Evolutionary conservation across 2,113 vertebrate species (phyloP), one percentile per base, ranked within the genome.

Genomic region (Nyctibius bracteatus): DNA sequence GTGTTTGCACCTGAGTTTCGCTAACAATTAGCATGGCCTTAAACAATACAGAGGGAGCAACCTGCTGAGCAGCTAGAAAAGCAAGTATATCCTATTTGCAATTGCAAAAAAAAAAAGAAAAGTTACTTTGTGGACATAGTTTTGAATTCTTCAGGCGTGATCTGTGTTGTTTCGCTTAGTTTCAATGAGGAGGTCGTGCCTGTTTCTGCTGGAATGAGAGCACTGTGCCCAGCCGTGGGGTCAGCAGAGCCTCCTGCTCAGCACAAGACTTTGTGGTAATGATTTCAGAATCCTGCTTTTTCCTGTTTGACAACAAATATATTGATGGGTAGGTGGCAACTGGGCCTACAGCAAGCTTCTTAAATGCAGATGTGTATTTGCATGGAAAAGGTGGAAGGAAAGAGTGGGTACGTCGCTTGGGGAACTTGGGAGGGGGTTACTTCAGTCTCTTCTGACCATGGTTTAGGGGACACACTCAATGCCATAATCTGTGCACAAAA

Each of bases 221-320:
- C 3, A 1, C 24, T 20, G 21, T 25, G 23, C 21, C 5, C 1
- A 2, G 22, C 1, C 1, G 8, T 22, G 61, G 25, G 51, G 17
- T 83, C 35, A 44, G 35, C 41, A 67, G 35, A 71, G 24, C 63
- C 23, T 81, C 30, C 37, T 46, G 37, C 25, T 68, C 22, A 22
- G 73, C 30, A 8, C 13, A 22, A 11, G 22, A 11, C 15, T 57
- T 62, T 9, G 33, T 63, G 55, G 43, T 33, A 73, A 63, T 19
- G 30, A 49, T 61, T 72, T 43, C 58, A 61, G 46, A 82, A 72
- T 66, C 41, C 22, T 67, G 23, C 27, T 49, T 49, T 78, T 43
- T 73, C 33, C 47, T 73, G 12, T 57, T 78, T 30, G 14, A 22
- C 14, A n/a, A 15, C 20, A 43, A 72, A 24, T 44, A 4, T 27